phyloP scores from a whole-genome alignment of 2,113 vertebrate species.

The Cyphomyrus discorhynchus region DNA sequence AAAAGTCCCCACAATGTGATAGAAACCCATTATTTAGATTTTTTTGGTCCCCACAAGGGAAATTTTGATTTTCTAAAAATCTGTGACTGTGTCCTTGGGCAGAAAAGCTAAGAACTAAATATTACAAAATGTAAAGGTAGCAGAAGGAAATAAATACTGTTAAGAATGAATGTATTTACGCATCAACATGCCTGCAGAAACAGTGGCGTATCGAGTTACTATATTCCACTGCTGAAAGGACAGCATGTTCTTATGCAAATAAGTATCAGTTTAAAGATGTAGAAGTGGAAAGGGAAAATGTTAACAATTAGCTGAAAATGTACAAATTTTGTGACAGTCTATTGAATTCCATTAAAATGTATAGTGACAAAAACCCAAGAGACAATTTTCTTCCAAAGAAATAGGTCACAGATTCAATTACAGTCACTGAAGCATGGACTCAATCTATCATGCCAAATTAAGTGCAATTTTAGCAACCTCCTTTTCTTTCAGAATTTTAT shows the following conservation, averaged over 20 bases:
- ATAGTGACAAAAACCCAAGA: conserved; percentile 93
- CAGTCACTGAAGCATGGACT: conserved; percentile 99
- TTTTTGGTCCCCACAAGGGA: not conserved
- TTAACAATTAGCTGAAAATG: conserved; percentile 82
- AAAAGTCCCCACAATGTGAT: no score
- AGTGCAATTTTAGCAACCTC: conserved; percentile 99
- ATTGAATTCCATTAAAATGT: conserved; percentile 98
- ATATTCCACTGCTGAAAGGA: conserved; percentile 1
- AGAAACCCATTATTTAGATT: no score
- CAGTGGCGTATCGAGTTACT: not conserved
- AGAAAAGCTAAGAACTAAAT: not conserved
- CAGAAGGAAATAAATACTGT: not conserved
- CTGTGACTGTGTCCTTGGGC: not conserved
- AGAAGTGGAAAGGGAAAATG: conserved; percentile 72
- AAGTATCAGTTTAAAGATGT: conserved; percentile 78
- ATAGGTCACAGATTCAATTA: conserved; percentile 99
- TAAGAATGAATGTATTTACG: not conserved
- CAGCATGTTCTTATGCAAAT: conserved; percentile 49
- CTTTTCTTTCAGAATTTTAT: conserved; percentile 99
- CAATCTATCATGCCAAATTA: conserved; percentile 99
- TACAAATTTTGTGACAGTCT: conserved; percentile 84
- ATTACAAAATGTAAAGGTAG: not conserved
- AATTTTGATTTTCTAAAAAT: not conserved
- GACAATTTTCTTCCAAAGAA: conserved; percentile 99
- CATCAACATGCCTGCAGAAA: not conserved